Conservation (phyloP, 2,113 vertebrate genomes). For the Stegastes partitus region DNA sequence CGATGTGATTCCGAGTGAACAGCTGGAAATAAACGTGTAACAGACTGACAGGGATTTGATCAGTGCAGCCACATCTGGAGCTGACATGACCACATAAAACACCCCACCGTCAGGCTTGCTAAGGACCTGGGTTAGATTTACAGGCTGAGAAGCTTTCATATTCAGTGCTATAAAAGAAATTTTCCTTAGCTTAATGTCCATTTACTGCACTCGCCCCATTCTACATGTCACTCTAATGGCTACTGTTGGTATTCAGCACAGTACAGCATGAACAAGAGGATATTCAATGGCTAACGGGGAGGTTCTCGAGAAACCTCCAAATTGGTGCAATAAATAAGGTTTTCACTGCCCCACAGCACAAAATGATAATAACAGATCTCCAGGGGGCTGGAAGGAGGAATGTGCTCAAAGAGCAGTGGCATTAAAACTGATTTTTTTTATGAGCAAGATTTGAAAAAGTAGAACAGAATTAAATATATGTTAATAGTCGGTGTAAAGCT, state of each 20-base stretch:
- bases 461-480: neutral
- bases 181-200: neutral
- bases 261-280: neutral
- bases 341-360: constrained; percentile 33
- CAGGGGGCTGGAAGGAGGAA: neutral
- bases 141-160: neutral
- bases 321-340: constrained; percentile 38
- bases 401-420: constrained; percentile 2
- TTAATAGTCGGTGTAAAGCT: neutral
- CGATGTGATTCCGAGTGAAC: constrained; percentile 36
- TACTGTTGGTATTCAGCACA: neutral
- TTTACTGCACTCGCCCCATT: neutral
- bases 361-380: constrained; percentile 25
- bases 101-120: neutral
- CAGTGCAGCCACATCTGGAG: constrained; percentile 9
- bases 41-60: constrained; percentile 15
- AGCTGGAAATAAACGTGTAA: constrained; percentile 23
- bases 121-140: constrained; percentile 18
- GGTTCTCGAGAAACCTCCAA: constrained; percentile 9
- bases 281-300: constrained; percentile 1
- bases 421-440: neutral
- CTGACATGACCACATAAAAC: constrained; percentile 13
- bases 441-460: neutral
- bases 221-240: neutral
- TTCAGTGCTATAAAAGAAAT: constrained; percentile 15